These are phyloP conservation scores for Brienomyrus longianalis DNA, from an alignment of 2,113 vertebrate genomes.

Conservation along the genomic window DNA sequence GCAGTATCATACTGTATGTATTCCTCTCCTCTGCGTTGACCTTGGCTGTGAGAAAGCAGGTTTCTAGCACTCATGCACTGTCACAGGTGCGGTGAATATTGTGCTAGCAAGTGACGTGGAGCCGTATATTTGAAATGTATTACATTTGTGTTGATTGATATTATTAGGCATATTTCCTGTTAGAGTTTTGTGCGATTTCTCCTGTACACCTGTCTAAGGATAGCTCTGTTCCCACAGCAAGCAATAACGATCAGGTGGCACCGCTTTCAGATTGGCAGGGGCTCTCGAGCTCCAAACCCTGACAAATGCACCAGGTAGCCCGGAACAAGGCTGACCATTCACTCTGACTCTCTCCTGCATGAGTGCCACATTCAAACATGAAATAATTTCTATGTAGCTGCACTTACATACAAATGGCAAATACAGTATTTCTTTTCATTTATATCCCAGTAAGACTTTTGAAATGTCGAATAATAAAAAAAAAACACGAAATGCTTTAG, in stretches of 20 bases:
- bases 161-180: background rate
- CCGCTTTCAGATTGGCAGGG: background rate
- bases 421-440: background rate
- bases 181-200: background rate
- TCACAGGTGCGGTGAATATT: background rate
- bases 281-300: background rate
- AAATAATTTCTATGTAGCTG: background rate
- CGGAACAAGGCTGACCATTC: background rate
- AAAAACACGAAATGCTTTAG: background rate
- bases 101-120: background rate
- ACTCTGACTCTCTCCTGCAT: background rate
- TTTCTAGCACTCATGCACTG: background rate
- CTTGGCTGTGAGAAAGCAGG: background rate
- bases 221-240: background rate
- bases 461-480: background rate
- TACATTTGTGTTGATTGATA: background rate
- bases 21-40: background rate
- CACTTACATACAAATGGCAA: background rate
- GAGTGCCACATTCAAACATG: background rate
- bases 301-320: background rate
- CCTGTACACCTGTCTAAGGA: background rate
- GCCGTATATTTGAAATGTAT: background rate
- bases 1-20: background rate
- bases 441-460: background rate
- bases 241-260: background rate